Conservation (phyloP, 1,140 invertebrate species). For the Heliconius himera region DNA sequence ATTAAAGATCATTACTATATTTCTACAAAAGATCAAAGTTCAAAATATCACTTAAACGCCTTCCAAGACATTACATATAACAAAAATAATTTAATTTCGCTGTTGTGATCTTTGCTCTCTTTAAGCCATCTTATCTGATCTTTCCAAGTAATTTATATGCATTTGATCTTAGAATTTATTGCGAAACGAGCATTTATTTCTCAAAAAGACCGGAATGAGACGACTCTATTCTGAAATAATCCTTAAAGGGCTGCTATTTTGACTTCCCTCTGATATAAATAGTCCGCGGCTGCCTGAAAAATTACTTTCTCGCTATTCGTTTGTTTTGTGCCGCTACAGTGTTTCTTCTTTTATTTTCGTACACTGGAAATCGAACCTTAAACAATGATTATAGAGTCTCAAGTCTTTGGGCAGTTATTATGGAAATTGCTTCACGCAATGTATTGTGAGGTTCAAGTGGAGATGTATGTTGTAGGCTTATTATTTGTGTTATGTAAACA, state of each 20-base stretch:
- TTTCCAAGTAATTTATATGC: slow-evolving; percentile 5
- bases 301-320: slow-evolving; percentile 51
- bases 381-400: background rate
- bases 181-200: slow-evolving; percentile 10
- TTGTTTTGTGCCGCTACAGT: slow-evolving; percentile 48
- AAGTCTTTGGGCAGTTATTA: background rate
- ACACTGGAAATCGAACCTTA: slow-evolving; percentile 22
- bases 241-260: slow-evolving; percentile 44
- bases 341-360: slow-evolving; percentile 30
- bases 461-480: slow-evolving; percentile 21
- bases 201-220: slow-evolving; percentile 29
- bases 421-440: slow-evolving; percentile 32
- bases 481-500: slow-evolving; percentile 25
- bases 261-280: slow-evolving; percentile 55
- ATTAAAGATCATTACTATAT: too few relatives aligned
- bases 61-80: background rate
- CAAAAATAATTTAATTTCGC: background rate
- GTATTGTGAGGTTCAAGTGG: slow-evolving; percentile 23
- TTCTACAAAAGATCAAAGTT: too few relatives aligned
- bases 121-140: background rate
- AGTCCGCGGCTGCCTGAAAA: slow-evolving; percentile 56
- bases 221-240: slow-evolving; percentile 40
- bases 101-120: background rate
- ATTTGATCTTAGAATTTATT: slow-evolving; percentile 11
- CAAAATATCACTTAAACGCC: too few relatives aligned